phyloP scores from a whole-genome alignment of 1,140 invertebrate genomes.

The Nebria ingens region DNA sequence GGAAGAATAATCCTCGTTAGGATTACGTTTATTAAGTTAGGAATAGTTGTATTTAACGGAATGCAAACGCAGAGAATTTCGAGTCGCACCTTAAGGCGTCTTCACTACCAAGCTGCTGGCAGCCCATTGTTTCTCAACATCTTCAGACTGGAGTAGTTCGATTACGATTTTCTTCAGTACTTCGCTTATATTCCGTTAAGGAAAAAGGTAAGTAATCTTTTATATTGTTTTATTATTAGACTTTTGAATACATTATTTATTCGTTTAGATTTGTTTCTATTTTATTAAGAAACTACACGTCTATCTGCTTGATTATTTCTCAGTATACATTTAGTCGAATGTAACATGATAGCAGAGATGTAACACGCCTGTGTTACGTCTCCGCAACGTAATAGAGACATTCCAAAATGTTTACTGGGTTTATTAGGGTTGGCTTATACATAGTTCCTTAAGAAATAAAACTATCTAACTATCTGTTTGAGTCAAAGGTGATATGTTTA shows the following conservation, averaged over 20 bases:
- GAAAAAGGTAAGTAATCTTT: neutral
- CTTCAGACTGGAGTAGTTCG: conserved; percentile 12
- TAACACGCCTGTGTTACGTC: too few relatives aligned
- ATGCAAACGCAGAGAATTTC: neutral
- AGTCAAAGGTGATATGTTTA: neutral
- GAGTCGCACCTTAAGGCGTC: neutral
- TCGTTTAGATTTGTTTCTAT: too few relatives aligned
- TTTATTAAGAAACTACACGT: too few relatives aligned
- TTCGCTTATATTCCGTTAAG: neutral
- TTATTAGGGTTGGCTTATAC: neutral
- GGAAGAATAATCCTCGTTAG: neutral
- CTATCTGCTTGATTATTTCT: too few relatives aligned
- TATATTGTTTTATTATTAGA: too few relatives aligned
- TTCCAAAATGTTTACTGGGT: neutral
- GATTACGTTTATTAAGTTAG: conserved; percentile 9
- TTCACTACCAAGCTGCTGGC: neutral
- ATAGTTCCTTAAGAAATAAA: neutral
- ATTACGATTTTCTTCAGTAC: conserved; percentile 13
- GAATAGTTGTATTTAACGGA: too few relatives aligned
- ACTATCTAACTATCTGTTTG: neutral
- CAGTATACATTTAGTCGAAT: too few relatives aligned
- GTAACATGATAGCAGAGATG: too few relatives aligned
- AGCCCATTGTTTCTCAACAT: neutral
- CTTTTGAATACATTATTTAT: neutral
- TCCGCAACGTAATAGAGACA: neutral